phyloP scores from a whole-genome alignment of 1,140 invertebrate species.

The Drosophila kepulauana region DNA sequence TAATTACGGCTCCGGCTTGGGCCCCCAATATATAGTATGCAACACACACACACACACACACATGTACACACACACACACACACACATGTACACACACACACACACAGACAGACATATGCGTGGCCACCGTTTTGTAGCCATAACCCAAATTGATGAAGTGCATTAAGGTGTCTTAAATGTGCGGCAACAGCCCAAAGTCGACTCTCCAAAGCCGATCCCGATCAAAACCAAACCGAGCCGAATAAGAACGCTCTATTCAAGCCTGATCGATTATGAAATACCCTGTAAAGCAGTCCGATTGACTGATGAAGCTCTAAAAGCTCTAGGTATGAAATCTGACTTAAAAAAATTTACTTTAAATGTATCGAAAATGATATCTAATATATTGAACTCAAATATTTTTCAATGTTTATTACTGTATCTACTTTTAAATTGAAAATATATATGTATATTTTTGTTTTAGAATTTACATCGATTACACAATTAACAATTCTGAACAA shows the following conservation, averaged over 20 bases:
- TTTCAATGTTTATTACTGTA: too few relatives aligned
- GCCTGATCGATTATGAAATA: neutral
- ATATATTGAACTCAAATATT: too few relatives aligned
- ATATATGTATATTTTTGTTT: too few relatives aligned
- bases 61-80: neutral
- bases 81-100: too few relatives aligned
- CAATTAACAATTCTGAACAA: too few relatives aligned
- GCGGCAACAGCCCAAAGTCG: conserved; percentile 35
- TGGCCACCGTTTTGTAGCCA: conserved; percentile 54
- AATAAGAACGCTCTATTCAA: neutral
- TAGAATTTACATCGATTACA: too few relatives aligned
- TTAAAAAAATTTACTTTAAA: too few relatives aligned
- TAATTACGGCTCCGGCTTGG: conserved; percentile 49
- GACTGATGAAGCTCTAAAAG: too few relatives aligned
- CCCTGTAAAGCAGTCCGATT: neutral
- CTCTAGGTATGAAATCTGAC: too few relatives aligned
- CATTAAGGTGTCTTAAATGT: conserved; percentile 78
- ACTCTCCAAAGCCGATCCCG: neutral
- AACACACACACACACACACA: neutral
- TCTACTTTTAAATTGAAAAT: too few relatives aligned
- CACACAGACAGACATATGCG: neutral
- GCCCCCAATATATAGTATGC: conserved; percentile 4
- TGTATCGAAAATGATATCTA: too few relatives aligned
- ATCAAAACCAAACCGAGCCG: conserved; percentile 1
- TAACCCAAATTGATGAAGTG: conserved; percentile 76